Percentiles rank a stretch among this genome's conserved stretches.
phyloP scores from a whole-genome alignment of 2,888 invertebrate species.

The Eutolmus rufibarbis region DNA sequence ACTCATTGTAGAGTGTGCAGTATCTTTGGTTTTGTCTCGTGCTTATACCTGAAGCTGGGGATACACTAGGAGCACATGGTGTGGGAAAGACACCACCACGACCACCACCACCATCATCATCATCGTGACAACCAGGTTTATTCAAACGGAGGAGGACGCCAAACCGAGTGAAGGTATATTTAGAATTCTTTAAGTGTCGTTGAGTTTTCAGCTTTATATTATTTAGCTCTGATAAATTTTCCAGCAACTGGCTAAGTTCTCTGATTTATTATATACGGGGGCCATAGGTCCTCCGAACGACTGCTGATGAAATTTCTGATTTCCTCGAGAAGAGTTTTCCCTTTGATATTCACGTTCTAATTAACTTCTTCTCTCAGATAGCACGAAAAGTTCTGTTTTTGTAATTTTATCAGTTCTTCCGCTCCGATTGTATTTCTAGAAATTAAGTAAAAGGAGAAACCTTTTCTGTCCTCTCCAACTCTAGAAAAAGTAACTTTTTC shows the following conservation, averaged over 20 bases:
- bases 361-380: background rate
- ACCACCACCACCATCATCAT: background rate
- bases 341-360: background rate
- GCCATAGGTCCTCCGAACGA: background rate
- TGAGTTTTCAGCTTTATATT: background rate
- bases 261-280: background rate
- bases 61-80: conserved; percentile 8
- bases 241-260: background rate
- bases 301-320: background rate
- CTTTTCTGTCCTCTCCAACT: background rate
- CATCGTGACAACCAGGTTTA: background rate
- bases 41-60: conserved; percentile 8
- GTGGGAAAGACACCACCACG: background rate
- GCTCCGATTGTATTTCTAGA: background rate
- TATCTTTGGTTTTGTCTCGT: conserved; percentile 22
- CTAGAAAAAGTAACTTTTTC: background rate
- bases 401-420: background rate
- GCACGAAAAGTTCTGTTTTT: background rate
- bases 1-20: conserved; percentile 35
- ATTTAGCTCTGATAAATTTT: background rate
- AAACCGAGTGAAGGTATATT: conserved; percentile 16
- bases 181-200: background rate
- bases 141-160: background rate
- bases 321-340: background rate
- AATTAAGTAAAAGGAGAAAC: background rate